Conservation (phyloP, 2,888 invertebrate species). For the Napeogenes inachia region DNA sequence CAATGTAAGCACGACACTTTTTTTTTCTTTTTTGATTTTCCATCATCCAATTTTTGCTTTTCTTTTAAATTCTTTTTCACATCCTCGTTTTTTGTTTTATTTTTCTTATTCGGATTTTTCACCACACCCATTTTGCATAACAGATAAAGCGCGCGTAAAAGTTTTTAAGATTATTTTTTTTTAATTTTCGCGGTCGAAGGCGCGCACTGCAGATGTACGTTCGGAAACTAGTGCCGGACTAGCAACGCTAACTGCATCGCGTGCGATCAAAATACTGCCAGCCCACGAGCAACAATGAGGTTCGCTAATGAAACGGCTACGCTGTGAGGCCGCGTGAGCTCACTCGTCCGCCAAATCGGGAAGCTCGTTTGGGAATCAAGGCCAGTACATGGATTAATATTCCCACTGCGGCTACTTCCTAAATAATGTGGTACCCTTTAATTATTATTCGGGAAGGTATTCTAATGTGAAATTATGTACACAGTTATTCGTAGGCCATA, state of each 20-base stretch:
- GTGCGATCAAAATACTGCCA: slow-evolving; percentile 62
- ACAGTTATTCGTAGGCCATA: slow-evolving; percentile 33
- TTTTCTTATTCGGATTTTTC: slow-evolving; percentile 63
- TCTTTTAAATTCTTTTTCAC: slow-evolving; percentile 46
- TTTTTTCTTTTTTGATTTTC: slow-evolving; percentile 73
- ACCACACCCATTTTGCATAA: slow-evolving; percentile 67
- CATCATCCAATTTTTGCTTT: slow-evolving; percentile 58
- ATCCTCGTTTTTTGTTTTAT: slow-evolving; percentile 42
- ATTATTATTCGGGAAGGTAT: slow-evolving; percentile 55
- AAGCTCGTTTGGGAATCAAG: slow-evolving; percentile 72
- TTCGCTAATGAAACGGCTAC: slow-evolving; percentile 47
- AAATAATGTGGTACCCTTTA: slow-evolving; percentile 63
- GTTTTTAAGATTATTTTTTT: slow-evolving; percentile 32
- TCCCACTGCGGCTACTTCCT: slow-evolving; percentile 57
- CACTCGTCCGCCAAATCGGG: slow-evolving; percentile 62
- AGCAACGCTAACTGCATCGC: slow-evolving; percentile 72
- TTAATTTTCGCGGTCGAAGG: slow-evolving; percentile 42
- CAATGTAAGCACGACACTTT: slow-evolving; percentile 74
- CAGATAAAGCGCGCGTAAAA: slow-evolving; percentile 33
- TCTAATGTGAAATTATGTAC: slow-evolving; percentile 45
- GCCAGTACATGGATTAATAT: slow-evolving; percentile 67
- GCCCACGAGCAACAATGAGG: slow-evolving; percentile 50
- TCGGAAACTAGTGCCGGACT: slow-evolving; percentile 71
- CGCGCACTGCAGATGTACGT: slow-evolving; percentile 63
- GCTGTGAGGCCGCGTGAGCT: slow-evolving; percentile 59